Evolutionary conservation across 2,888 invertebrate species (phyloP), one percentile per base, ranked within the genome.

Genomic region (Baronia brevicornis): DNA sequence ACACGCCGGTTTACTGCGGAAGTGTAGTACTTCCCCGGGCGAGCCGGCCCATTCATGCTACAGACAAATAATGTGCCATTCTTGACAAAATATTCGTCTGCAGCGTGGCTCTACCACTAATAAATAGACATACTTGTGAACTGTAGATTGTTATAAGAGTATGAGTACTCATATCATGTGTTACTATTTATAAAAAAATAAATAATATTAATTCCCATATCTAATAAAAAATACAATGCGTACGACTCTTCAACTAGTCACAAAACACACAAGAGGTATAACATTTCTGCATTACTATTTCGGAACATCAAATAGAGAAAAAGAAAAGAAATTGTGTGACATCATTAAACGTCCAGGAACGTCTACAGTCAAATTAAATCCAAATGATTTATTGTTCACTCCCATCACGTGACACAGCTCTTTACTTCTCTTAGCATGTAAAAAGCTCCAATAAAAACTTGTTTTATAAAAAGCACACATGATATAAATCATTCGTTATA

Each of bases 281-380:
- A 55, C 55, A 39, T 52, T 52, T 56, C 59, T 63, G 61, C 67
- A 71, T 72, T 72, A 72, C 60, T 62, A 57, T 60, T 55, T 46
- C 44, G 51, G 44, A 58, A 48, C 54, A 56, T 55, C 55, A 58
- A 63, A 65, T 56, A 51, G 51, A 59, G 66, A 63, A 69, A 69
- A 64, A 22, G 58, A 62, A 54, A 51, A 49, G 47, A 54, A 63
- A 63, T 62, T 57, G 62, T 63, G 60, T 58, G 60, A 59, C 53
- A 60, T 48, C 57, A 54, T 54, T 53, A 59, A 63, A 65, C 52
- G 60, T 54, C 60, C 49, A 49, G 48, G 52, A 59, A 67, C 56
- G 67, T 60, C 63, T 60, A 55, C 54, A 54, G 53, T 57, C 54
- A 69, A 72, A 72, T 72, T 72, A 71, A 71, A 74, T 61, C 48